A percentile compares a stretch with the other conserved stretches of the same genome.
Evolutionary conservation across 2,113 vertebrate species (phyloP).

Genomic region (Psilopsiagon aurifrons): DNA sequence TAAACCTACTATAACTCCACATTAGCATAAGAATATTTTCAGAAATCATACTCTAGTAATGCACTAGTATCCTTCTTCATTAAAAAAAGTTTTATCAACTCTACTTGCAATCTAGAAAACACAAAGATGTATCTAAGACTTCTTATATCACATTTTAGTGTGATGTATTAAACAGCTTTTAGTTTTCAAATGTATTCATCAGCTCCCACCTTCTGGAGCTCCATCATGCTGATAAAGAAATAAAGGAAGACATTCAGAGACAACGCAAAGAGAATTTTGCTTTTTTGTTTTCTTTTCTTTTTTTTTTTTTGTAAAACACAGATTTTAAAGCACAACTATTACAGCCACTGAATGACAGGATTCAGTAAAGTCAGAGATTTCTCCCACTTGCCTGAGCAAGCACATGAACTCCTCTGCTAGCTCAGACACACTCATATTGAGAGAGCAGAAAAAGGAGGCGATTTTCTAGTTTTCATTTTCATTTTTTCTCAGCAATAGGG

Average conservation of each 20-base stretch:
- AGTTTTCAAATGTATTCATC: not conserved
- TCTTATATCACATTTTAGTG: not conserved
- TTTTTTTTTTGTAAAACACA: not conserved
- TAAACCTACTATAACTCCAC: not conserved
- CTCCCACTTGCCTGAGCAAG: not conserved
- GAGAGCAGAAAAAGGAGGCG: not conserved
- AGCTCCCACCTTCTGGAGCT: not conserved
- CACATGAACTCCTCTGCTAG: not conserved
- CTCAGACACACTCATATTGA: not conserved
- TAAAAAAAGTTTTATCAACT: not conserved
- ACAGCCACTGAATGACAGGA: not conserved
- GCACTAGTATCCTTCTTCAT: not conserved
- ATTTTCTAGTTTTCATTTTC: not conserved
- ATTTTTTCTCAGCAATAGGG: not conserved
- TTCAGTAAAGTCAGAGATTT: not conserved
- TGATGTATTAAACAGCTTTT: not conserved
- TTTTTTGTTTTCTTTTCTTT: not conserved
- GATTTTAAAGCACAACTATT: not conserved
- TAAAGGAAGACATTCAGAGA: not conserved
- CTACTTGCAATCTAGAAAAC: not conserved
- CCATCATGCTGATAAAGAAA: not conserved
- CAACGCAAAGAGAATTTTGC: not conserved
- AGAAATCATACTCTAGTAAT: not conserved
- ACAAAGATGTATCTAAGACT: not conserved
- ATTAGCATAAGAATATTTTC: not conserved